Evolutionary conservation across 2,113 vertebrate genomes (phyloP), one percentile per base, ranked within the genome.

Genomic region (Brachionichthys hirsutus): DNA sequence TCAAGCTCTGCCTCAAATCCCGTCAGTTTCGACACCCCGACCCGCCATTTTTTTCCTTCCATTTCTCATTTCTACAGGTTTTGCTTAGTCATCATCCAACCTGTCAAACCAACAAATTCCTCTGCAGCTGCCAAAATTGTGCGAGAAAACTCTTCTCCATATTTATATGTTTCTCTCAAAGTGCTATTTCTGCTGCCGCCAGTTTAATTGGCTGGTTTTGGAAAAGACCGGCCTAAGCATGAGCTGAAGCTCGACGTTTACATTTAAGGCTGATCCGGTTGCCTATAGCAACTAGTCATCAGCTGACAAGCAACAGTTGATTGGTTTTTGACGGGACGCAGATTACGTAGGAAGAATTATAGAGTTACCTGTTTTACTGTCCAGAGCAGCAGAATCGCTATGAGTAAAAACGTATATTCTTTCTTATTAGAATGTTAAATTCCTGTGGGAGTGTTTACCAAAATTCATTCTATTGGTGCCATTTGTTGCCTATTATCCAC

Each of bases 81-180:
- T 54, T 72, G 66, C 78, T 81, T 54, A 65, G 48, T 77, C 75
- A 58, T 49, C 47, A 56, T 55, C 55, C 59, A n/a, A 74, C 66
- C 48, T 74, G 78, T 77, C 65, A 62, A 36, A 30, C 13, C 0
- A 54, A 22, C 36, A 55, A 34, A 60, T 66, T 71, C 45, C 55
- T 49, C 62, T 44, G 35, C 55, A 75, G 24, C 44, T 78, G 78
- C 49, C 54, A 78, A 73, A 78, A 60, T 43, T 48, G 50, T 67
- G 53, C 46, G 49, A 52, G 53, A 63, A 68, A 70, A 54, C 61
- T 49, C 38, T 68, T 43, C 24, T 47, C 0, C 10, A 75, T 67
- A 54, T 64, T 61, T 67, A 57, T 44, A 52, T 56, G 66, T 54
- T 47, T 59, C 6, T 59, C 6, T 35, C 43, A 11, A 42, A 2